Conservation (phyloP, 2,113 vertebrate species). For the Dipodomys stephensi region DNA sequence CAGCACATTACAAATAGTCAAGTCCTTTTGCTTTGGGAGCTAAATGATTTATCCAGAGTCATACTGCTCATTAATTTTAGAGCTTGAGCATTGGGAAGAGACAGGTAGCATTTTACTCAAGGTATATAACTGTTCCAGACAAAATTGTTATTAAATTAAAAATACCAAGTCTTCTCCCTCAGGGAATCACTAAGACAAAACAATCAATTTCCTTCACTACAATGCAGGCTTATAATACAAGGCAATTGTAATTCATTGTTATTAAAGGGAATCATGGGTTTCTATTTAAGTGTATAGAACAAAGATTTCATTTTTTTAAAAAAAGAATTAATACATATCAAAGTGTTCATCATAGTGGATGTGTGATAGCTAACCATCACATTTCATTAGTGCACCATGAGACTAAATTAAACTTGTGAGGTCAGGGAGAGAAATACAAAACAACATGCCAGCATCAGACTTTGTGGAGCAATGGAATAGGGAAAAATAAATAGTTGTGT, state of each 20-base stretch:
- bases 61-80: slow-evolving; percentile 20
- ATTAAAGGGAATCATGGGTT: background rate
- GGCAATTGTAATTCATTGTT: background rate
- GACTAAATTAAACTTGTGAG: slow-evolving; percentile 44
- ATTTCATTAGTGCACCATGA: slow-evolving; percentile 11
- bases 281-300: slow-evolving; percentile 6
- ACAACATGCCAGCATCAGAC: background rate
- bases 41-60: background rate
- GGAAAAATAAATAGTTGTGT: background rate
- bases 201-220: background rate
- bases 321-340: slow-evolving; percentile 9
- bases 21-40: background rate
- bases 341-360: background rate
- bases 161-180: background rate
- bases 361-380: background rate
- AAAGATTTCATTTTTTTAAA: background rate
- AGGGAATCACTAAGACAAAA: slow-evolving; percentile 13
- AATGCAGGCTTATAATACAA: background rate
- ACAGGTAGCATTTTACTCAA: background rate
- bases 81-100: background rate
- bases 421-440: background rate
- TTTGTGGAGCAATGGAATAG: slow-evolving; percentile 26
- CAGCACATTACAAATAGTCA: background rate
- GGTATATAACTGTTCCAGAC: background rate
- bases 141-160: background rate